Evolutionary conservation across 2,888 invertebrate species (phyloP).

Genomic region (Chaetogeoica ovagalla): DNA sequence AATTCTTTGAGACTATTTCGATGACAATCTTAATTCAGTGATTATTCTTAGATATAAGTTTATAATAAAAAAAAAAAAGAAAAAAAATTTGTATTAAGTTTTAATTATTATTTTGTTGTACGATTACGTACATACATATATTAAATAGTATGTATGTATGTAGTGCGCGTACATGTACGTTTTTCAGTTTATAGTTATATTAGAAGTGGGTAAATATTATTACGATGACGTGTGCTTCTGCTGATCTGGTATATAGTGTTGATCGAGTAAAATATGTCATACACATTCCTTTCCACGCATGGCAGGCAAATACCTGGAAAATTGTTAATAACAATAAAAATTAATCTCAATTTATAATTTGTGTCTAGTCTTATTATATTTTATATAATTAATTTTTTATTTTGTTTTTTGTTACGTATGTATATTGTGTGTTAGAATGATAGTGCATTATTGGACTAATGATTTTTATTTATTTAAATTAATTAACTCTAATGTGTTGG

Average conservation of each 20-base stretch:
- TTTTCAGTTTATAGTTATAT: background rate
- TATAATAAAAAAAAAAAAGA: background rate
- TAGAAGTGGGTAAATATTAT: constrained; percentile 5
- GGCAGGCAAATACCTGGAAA: background rate
- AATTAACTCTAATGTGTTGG: background rate
- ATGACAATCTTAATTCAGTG: constrained; percentile 40
- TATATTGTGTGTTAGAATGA: background rate
- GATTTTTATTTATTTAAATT: background rate
- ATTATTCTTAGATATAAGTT: constrained; percentile 22
- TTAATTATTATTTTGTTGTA: background rate
- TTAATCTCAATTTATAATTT: constrained; percentile 18
- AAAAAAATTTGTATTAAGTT: background rate
- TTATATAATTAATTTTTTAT: background rate
- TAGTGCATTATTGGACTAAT: background rate
- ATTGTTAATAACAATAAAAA: background rate
- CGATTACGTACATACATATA: background rate
- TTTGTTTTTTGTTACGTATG: background rate
- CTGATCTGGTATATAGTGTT: background rate
- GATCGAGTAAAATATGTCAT: background rate
- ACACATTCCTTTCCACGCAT: background rate
- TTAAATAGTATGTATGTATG: constrained; percentile 7
- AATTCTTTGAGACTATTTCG: background rate
- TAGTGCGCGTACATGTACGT: background rate
- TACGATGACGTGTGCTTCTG: background rate
- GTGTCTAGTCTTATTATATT: constrained; percentile 30